Evolutionary conservation across 2,797 vertebrate species (phyloP).

Genomic region (Spondyliosoma cantharus): DNA sequence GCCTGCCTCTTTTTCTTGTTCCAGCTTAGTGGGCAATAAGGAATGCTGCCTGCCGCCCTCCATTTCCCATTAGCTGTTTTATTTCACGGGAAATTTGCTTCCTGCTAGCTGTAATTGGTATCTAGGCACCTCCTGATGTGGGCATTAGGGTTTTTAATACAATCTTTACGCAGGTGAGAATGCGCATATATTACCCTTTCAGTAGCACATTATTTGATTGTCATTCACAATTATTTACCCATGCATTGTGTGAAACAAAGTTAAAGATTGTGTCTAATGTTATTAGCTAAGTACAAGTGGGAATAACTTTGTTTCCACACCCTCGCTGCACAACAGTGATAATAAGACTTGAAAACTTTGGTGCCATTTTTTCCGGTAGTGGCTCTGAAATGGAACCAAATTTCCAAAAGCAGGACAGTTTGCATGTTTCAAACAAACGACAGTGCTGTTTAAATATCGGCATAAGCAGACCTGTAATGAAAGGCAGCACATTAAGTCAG

Average conservation of each 20-base stretch:
- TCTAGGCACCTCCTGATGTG: slow-evolving; percentile 84
- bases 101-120: slow-evolving; percentile 86
- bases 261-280: slow-evolving; percentile 77
- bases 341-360: slow-evolving; percentile 48
- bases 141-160: slow-evolving; percentile 83
- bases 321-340: slow-evolving; percentile 26
- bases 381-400: slow-evolving; percentile 49
- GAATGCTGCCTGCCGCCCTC: slow-evolving; percentile 77
- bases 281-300: slow-evolving; percentile 61
- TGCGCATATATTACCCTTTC: slow-evolving; percentile 86
- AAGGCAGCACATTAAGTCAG: slow-evolving; percentile 34
- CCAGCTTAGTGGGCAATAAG: slow-evolving; percentile 75
- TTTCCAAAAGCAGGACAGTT: slow-evolving; percentile 42
- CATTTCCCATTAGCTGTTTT: slow-evolving; percentile 87
- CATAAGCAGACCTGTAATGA: slow-evolving; percentile 44
- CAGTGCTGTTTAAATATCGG: slow-evolving; percentile 44
- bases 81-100: slow-evolving; percentile 89
- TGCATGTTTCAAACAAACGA: slow-evolving; percentile 32
- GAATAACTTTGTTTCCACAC: slow-evolving; percentile 47
- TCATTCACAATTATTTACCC: slow-evolving; percentile 82
- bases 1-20: slow-evolving; percentile 65
- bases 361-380: slow-evolving; percentile 26
- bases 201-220: slow-evolving; percentile 80
- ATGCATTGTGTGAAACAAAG: slow-evolving; percentile 73
- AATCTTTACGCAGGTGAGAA: slow-evolving; percentile 83